Percentiles rank a stretch among this genome's conserved stretches.
Evolutionary conservation across 2,797 vertebrate genomes (phyloP).

Genomic region (Tadarida brasiliensis): DNA sequence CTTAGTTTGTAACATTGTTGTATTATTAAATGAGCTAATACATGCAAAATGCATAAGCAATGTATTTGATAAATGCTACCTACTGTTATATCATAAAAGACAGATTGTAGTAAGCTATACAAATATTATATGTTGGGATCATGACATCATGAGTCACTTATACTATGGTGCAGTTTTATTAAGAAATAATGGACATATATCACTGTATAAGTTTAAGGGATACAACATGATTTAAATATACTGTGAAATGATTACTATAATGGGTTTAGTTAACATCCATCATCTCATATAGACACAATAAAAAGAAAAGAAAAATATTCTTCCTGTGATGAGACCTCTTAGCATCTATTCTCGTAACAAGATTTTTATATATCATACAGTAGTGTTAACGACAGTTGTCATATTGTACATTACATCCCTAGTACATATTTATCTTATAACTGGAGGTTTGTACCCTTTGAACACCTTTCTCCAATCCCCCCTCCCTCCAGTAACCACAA

Average conservation of each 20-base stretch:
- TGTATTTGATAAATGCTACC: not conserved
- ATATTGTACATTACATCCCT: not conserved
- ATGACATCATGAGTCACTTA: not conserved
- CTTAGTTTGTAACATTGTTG: not conserved
- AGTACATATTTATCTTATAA: not conserved
- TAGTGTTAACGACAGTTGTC: too few species aligned
- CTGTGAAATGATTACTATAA: not conserved
- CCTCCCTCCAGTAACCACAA: not conserved
- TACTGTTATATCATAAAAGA: not conserved
- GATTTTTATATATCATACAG: not conserved
- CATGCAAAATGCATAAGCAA: not conserved
- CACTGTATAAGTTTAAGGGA: not conserved
- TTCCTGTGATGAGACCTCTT: not conserved
- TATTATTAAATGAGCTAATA: conserved; percentile 18
- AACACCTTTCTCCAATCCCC: not conserved
- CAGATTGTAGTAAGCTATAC: not conserved
- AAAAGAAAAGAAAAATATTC: not conserved
- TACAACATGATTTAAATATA: not conserved
- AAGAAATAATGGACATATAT: not conserved
- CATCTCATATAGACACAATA: not conserved
- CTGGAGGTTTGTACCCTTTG: not conserved
- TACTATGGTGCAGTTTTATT: not conserved
- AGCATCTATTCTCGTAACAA: not conserved
- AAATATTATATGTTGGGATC: not conserved
- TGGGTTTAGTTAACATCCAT: not conserved